Evolutionary conservation across 2,797 vertebrate genomes (phyloP).

Genomic region (Protosalanx chinensis): DNA sequence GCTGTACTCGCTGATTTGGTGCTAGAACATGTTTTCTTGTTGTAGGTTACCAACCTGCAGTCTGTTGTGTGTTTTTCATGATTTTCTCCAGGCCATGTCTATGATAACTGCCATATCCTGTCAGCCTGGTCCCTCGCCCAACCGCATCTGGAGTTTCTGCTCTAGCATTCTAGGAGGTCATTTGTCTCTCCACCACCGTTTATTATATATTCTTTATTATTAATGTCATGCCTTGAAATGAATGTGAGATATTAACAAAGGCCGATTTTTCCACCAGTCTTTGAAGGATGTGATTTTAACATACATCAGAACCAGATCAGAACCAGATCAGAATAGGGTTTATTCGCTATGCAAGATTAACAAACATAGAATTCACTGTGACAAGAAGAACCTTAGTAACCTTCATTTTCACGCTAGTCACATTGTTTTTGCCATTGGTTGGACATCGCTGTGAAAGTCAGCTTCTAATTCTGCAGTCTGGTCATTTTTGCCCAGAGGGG

Average conservation of each 20-base stretch:
- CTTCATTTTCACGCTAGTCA: background rate
- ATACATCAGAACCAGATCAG: too few relatives aligned
- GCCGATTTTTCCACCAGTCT: background rate
- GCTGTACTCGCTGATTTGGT: constrained; percentile 6
- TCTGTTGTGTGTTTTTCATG: background rate
- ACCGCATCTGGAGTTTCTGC: background rate
- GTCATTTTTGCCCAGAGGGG: constrained; percentile 7
- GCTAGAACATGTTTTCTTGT: constrained; percentile 10
- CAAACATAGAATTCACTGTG: too few relatives aligned
- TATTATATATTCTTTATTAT: too few relatives aligned
- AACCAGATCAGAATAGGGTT: too few relatives aligned
- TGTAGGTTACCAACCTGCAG: background rate
- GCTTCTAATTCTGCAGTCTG: constrained; percentile 1
- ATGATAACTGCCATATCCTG: background rate
- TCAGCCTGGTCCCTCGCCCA: background rate
- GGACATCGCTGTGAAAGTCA: constrained; percentile 9
- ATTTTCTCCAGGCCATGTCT: background rate
- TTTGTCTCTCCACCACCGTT: background rate
- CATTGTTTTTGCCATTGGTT: background rate
- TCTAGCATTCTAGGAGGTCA: background rate
- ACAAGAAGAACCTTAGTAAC: background rate
- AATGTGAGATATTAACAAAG: background rate
- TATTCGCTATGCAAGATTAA: too few relatives aligned
- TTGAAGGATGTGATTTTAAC: background rate
- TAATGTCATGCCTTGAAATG: background rate